Conservation (phyloP, 2,888 invertebrate genomes). For the Cenopis cana region DNA sequence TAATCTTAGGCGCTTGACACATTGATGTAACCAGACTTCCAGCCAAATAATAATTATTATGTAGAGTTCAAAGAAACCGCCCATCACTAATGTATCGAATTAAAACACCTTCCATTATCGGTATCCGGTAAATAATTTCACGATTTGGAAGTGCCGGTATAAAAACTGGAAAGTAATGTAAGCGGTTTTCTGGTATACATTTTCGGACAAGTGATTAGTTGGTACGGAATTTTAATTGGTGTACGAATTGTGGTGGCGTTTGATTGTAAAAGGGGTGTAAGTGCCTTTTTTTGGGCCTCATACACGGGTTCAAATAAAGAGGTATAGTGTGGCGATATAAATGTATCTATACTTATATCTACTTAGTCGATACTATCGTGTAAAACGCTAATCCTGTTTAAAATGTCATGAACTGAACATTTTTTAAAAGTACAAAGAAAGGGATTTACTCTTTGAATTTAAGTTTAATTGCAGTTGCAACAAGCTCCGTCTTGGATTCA, state of each 20-base stretch:
- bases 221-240: constrained; percentile 17
- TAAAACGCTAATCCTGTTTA: not conserved
- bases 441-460: constrained; percentile 25
- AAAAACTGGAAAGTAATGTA: constrained; percentile 28
- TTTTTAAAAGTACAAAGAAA: constrained; percentile 8
- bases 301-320: not conserved
- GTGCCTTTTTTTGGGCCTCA: not conserved
- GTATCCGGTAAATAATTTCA: constrained; percentile 17
- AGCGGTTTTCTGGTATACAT: constrained; percentile 24
- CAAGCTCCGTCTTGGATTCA: constrained; percentile 15
- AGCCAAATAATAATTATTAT: not conserved
- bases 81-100: constrained; percentile 12
- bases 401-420: constrained; percentile 10
- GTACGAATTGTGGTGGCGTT: not conserved
- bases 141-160: constrained; percentile 9
- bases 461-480: constrained; percentile 30
- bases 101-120: constrained; percentile 15
- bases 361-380: no score
- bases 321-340: not conserved
- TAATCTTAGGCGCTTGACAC: no score
- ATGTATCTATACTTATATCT: no score
- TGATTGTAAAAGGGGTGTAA: not conserved
- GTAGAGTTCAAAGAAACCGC: constrained; percentile 9
- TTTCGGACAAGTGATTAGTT: constrained; percentile 27
- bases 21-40: not conserved